phyloP scores from a whole-genome alignment of 2,113 vertebrate genomes.

The Tragelaphus buxtoni region DNA sequence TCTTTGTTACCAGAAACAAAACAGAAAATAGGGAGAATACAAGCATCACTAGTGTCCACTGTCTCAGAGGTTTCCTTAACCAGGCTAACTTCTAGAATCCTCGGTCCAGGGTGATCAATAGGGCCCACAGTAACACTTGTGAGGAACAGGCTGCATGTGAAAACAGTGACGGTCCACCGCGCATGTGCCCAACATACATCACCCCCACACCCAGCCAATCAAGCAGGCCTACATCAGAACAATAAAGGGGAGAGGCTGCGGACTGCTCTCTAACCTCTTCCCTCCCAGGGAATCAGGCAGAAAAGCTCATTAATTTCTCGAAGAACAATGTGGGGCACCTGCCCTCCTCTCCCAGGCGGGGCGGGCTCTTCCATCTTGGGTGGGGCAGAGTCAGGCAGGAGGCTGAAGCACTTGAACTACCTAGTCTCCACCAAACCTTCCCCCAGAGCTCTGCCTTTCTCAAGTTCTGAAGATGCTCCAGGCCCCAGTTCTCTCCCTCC shows the following conservation, averaged over 20 bases:
- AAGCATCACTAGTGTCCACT: not conserved
- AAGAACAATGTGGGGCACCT: not conserved
- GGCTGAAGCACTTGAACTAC: not conserved
- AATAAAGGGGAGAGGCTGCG: not conserved
- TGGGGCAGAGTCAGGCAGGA: not conserved
- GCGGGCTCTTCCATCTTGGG: not conserved
- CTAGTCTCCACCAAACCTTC: not conserved
- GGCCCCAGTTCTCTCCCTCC: not conserved
- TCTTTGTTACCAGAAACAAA: not conserved
- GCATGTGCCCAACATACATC: not conserved
- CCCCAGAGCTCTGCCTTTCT: not conserved
- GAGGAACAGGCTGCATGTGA: not conserved
- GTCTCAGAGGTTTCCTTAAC: not conserved
- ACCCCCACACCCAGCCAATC: not conserved
- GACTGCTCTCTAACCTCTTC: not conserved
- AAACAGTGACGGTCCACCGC: not conserved
- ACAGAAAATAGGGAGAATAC: not conserved
- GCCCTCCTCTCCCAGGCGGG: not conserved
- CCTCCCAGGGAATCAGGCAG: not conserved
- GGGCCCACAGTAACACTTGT: not conserved
- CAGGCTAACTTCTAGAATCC: not conserved
- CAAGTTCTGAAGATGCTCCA: not conserved
- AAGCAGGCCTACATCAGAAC: not conserved
- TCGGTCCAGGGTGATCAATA: not conserved
- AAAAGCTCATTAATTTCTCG: not conserved